Evolutionary conservation across 2,797 vertebrate species (phyloP).

Genomic region (Hirundo rustica): DNA sequence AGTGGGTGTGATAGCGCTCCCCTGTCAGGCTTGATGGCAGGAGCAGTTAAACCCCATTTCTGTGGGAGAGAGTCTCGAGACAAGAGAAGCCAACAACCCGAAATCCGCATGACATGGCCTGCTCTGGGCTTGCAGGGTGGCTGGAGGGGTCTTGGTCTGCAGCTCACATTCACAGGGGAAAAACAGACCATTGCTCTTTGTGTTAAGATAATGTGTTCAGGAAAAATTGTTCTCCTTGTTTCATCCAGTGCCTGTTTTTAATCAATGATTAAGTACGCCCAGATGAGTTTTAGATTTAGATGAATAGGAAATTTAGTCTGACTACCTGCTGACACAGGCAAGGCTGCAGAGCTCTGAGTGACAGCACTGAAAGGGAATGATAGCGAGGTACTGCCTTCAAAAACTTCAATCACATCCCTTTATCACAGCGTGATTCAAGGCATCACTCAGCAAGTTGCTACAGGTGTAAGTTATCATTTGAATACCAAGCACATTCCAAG

Average conservation of each 20-base stretch:
- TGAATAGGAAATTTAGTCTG: not conserved
- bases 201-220: not conserved
- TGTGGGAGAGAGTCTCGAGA: not conserved
- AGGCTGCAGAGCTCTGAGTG: not conserved
- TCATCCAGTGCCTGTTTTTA: not conserved
- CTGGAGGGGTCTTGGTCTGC: not conserved
- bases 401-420: constrained; percentile 3
- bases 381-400: not conserved
- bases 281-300: not conserved
- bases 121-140: fast-evolving
- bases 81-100: not conserved
- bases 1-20: not conserved
- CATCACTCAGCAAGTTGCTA: constrained; percentile 25
- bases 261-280: not conserved
- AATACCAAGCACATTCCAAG: constrained; percentile 33
- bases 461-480: not conserved
- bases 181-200: not conserved
- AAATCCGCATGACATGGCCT: not conserved
- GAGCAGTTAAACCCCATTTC: not conserved
- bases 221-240: not conserved
- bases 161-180: not conserved
- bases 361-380: not conserved
- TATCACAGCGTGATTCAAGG: not conserved
- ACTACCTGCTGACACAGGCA: not conserved
- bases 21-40: not conserved